Percentiles rank a stretch among this genome's conserved stretches.
phyloP scores from a whole-genome alignment of 2,888 invertebrate species.

The Hemaris fuciformis region DNA sequence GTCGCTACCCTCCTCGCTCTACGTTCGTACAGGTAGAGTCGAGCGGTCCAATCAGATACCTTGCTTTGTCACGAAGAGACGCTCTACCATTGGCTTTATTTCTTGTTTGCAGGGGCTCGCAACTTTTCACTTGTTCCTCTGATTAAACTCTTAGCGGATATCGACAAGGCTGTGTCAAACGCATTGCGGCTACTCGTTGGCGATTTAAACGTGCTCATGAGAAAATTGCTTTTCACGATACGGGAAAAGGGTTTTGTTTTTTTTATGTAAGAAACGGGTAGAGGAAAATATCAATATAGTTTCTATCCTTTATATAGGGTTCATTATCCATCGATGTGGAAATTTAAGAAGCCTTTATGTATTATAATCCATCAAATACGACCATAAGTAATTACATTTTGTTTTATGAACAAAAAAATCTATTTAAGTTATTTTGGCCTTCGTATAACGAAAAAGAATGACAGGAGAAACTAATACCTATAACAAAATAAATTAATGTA shows the following conservation, averaged over 20 bases:
- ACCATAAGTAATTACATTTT: too few species aligned
- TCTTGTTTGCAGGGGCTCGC: background rate
- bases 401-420: too few species aligned
- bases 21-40: background rate
- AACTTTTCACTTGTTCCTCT: conserved; percentile 8
- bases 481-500: too few species aligned
- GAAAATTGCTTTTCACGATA: background rate
- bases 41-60: background rate
- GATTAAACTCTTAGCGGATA: conserved; percentile 1
- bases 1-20: background rate
- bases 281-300: too few species aligned
- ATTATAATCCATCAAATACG: too few species aligned
- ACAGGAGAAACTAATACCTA: too few species aligned
- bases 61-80: background rate
- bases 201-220: background rate
- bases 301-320: too few species aligned
- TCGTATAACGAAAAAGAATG: too few species aligned
- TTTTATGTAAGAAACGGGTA: background rate
- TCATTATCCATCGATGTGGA: too few species aligned
- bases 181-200: background rate
- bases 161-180: background rate
- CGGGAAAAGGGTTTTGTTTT: background rate
- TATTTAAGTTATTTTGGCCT: too few species aligned
- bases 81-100: background rate
- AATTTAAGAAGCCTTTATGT: too few species aligned